These are phyloP conservation scores for Salvelinus fontinalis DNA, from an alignment of 2,113 vertebrate genomes.

Conservation along the genomic window DNA sequence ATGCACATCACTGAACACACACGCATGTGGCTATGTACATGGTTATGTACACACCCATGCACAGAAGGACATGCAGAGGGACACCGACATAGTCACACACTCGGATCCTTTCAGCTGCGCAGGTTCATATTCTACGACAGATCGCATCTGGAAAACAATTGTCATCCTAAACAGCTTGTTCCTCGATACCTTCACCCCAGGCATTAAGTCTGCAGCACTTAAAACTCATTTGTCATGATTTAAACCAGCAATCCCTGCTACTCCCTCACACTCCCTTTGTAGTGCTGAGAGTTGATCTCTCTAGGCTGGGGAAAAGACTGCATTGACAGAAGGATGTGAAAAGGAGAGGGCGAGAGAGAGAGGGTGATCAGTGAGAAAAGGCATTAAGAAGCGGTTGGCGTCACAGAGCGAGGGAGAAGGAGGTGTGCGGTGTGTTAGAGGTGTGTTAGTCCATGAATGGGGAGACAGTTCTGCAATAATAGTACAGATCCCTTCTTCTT, in stretches of 20 bases:
- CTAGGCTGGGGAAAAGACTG: slow-evolving; percentile 2
- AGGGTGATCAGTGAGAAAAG: slow-evolving; percentile 19
- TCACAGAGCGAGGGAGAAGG: slow-evolving; percentile 22
- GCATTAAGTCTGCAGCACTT: background rate
- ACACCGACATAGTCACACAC: background rate
- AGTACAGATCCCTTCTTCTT: background rate
- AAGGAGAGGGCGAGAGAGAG: slow-evolving; percentile 20
- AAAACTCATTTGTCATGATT: slow-evolving; percentile 11
- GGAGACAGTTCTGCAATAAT: slow-evolving; percentile 18
- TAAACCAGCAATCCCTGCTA: background rate
- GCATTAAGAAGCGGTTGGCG: slow-evolving; percentile 32
- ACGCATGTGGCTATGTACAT: too few species aligned
- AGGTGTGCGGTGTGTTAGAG: background rate
- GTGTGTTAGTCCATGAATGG: slow-evolving; percentile 35
- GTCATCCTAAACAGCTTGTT: background rate
- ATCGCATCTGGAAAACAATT: background rate
- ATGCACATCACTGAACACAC: background rate
- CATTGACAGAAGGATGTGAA: slow-evolving; percentile 14
- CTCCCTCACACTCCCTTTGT: slow-evolving; percentile 5
- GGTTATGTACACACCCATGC: background rate
- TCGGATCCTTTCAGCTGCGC: background rate
- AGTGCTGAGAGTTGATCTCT: background rate
- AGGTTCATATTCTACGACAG: background rate
- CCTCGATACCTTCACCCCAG: background rate
- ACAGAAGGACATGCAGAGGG: background rate